Evolutionary conservation across 1,140 invertebrate genomes (phyloP).

Genomic region (Zaprionus gabonicus): DNA sequence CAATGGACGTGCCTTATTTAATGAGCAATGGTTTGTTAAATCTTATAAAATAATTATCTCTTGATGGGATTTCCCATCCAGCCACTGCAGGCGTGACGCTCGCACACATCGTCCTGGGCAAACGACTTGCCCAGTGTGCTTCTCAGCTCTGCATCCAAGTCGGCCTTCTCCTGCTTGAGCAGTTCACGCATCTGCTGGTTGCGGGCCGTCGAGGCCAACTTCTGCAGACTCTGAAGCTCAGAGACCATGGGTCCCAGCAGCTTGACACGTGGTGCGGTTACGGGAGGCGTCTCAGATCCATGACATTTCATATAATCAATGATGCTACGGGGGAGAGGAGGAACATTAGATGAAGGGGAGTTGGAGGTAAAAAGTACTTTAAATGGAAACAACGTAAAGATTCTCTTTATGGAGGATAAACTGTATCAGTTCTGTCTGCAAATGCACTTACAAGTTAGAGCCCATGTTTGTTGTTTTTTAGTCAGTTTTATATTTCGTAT

Average conservation of each 20-base stretch:
- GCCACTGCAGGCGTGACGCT: slow-evolving; percentile 29
- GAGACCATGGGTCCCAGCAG: slow-evolving; percentile 40
- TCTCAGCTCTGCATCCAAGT: slow-evolving; percentile 34
- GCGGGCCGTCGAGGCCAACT: slow-evolving; percentile 21
- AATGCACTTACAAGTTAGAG: slow-evolving; percentile 27
- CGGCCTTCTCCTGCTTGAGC: slow-evolving; percentile 34
- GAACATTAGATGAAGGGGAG: not conserved
- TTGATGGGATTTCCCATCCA: not conserved
- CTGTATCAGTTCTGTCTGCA: too few species aligned
- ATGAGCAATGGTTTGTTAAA: not conserved
- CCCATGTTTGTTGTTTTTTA: not conserved
- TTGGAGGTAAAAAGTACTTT: not conserved
- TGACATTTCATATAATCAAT: slow-evolving; percentile 48
- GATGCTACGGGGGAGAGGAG: slow-evolving; percentile 7
- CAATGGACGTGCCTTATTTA: not conserved
- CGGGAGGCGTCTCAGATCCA: slow-evolving; percentile 36
- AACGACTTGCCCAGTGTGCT: slow-evolving; percentile 48
- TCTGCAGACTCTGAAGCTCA: slow-evolving; percentile 39
- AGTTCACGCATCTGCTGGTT: slow-evolving; percentile 30
- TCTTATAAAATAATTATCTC: not conserved
- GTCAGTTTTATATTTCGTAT: not conserved
- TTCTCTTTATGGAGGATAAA: too few species aligned
- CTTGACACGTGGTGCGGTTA: slow-evolving; percentile 24
- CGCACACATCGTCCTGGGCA: slow-evolving; percentile 45
- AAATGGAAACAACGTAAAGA: not conserved